A percentile compares a stretch with the other conserved stretches of the same genome.
Evolutionary conservation across 2,113 vertebrate species (phyloP).

Genomic region (Loxodonta africana): DNA sequence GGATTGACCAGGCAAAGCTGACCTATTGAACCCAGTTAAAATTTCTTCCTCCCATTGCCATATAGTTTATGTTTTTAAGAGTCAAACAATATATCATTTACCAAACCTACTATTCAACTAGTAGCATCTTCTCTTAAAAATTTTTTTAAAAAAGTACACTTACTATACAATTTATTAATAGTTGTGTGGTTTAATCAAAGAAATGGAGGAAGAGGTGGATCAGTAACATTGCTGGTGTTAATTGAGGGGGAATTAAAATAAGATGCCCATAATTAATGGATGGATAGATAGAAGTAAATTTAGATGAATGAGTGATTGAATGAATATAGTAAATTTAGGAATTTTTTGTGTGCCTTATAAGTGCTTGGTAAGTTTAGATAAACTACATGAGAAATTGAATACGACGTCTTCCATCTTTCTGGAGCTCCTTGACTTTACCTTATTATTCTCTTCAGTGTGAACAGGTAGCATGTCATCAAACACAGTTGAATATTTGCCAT

Average conservation of each 20-base stretch:
- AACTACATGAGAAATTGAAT: background rate
- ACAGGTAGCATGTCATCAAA: background rate
- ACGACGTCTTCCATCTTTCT: background rate
- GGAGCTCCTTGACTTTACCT: background rate
- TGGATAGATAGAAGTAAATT: background rate
- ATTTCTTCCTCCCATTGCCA: background rate
- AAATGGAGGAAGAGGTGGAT: background rate
- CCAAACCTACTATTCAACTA: background rate
- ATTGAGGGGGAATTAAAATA: background rate
- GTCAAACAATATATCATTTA: background rate
- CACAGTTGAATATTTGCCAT: background rate
- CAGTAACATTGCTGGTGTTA: background rate
- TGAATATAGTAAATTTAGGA: background rate
- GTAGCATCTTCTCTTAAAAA: background rate
- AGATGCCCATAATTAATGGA: background rate
- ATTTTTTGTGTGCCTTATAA: background rate
- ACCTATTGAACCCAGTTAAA: background rate
- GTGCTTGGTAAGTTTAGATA: background rate
- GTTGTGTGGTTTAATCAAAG: background rate
- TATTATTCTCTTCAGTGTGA: background rate
- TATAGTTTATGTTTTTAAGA: background rate
- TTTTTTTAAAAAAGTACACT: background rate
- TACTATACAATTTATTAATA: background rate
- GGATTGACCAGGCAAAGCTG: background rate
- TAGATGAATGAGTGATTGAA: background rate